Base-by-base conservation (phyloP, 2,888 invertebrate genomes). In the Heliconius cydno region DNA sequence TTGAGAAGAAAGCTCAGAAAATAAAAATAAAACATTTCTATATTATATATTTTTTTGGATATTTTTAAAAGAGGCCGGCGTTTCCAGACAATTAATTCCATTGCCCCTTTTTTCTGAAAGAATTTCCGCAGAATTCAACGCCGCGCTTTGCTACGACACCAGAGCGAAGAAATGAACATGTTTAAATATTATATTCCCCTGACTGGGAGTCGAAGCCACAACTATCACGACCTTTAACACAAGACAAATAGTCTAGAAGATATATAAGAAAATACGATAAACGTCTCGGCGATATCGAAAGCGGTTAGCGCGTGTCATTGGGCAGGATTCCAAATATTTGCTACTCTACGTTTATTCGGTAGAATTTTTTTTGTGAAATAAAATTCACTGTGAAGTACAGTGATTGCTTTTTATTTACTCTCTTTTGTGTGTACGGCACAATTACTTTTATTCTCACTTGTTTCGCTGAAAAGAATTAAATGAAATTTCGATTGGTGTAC, bases 261-360 rank as follows among this genome's bases (percentile, higher is more conserved):
- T 66, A 79, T 67, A 52, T 75, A 60, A 78, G 77, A 70, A 73
- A 60, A 57, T 22, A n/a, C n/a, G 72, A 57, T 34, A 78, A 76
- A 79, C 68, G 76, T 78, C 70, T 57, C 74, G n/a, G 76, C 74
- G 34, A 78, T 80, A 82, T 82, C 76, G 79, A 82, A 82, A 78
- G 76, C 79, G 79, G 76, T 71, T 78, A 78, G 71, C 67, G 38
- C 73, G 74, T 82, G 82, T 79, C 81, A 83, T 83, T 84, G 84
- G 84, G 84, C 84, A 84, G 57, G 41, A 57, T 71, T 82, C 84
- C 84, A 84, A 84, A 81, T 81, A 84, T 81, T 79, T 80, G 78
- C 60, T 75, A 80, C 78, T 74, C 41, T 73, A 38, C 65, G 78
- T 83, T 80, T 80, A 84, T 84, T 79, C 82, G 13, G 67, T 63